Base-by-base conservation (phyloP, 2,797 vertebrate species). In the Allenopithecus nigroviridis region DNA sequence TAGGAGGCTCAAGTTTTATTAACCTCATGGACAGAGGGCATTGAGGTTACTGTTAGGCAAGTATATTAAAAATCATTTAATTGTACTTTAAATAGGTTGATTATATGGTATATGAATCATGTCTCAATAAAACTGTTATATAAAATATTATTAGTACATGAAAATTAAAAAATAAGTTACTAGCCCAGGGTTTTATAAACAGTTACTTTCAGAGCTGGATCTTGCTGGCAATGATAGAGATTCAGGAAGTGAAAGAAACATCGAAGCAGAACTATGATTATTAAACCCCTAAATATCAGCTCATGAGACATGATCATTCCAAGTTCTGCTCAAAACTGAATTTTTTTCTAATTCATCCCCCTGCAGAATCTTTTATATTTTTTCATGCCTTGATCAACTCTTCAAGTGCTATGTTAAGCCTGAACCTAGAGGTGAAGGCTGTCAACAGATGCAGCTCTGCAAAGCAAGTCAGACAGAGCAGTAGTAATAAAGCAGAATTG, bases 41-140 rank as follows among this genome's bases (percentile, higher is more conserved):
- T 2, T 36, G 39, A 80, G 22, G 70, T 94, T 78, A 46, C 89
- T 96, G 91, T 61, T 50, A 43, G 9, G 48, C 8, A 28, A 92
- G 41, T 91, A 93, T 48, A 88, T 10, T 75, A 88, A 88, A 95
- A 97, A 64, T 10, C 13, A 91, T 11, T 85, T 43, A 91, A 91
- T n/a, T 28, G 30, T 59, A 72, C 61, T 80, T 92, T 64, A 88
- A 89, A 86, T 87, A 22, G 3, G 17, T 57, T 6, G 53, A 74
- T 80, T 64, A 1, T 36, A 78, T 30, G 8, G 24, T 39, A 74
- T 46, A 70, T 78, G n/a, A 55, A 88, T 93, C 83, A 64, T 11
- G 80, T 50, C 33, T 85, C 74, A 87, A 80, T 89, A 57, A 85
- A 96, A 4, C 8, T 53, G 6, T 68, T 92, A 36, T 12, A 46